Evolutionary conservation across 2,888 invertebrate genomes (phyloP).

Genomic region (Morpho helenor): DNA sequence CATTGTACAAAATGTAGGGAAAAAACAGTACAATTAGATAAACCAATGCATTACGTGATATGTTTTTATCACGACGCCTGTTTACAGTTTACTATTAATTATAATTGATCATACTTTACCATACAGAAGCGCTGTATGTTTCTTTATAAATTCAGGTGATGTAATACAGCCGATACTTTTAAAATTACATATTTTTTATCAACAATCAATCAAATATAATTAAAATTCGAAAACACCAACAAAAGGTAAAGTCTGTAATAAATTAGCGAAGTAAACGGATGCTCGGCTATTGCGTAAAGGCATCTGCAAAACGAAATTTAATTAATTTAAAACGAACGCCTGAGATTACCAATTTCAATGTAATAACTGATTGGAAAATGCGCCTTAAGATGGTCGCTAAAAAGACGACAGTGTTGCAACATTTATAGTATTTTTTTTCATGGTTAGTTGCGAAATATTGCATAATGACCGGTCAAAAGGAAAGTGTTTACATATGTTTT

Average conservation of each 20-base stretch:
- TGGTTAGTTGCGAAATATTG: neutral
- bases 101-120: too few species aligned
- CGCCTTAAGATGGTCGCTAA: neutral
- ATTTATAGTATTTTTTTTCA: neutral
- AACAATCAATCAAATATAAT: constrained; percentile 1
- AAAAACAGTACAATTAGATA: too few species aligned
- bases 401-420: neutral
- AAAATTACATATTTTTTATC: neutral
- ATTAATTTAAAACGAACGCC: neutral
- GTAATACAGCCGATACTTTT: too few species aligned
- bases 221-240: neutral
- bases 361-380: neutral
- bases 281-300: neutral
- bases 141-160: too few species aligned
- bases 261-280: neutral
- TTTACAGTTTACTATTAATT: too few species aligned
- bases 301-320: neutral
- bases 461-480: constrained; percentile 3
- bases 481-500: constrained; percentile 6
- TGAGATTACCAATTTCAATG: neutral
- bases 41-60: too few species aligned
- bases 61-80: too few species aligned
- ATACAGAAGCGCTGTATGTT: too few species aligned
- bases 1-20: too few species aligned
- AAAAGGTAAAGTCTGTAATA: neutral